Base-by-base conservation (phyloP, 92 coral and sea anemone species). In the Phymanthus crucifer region DNA sequence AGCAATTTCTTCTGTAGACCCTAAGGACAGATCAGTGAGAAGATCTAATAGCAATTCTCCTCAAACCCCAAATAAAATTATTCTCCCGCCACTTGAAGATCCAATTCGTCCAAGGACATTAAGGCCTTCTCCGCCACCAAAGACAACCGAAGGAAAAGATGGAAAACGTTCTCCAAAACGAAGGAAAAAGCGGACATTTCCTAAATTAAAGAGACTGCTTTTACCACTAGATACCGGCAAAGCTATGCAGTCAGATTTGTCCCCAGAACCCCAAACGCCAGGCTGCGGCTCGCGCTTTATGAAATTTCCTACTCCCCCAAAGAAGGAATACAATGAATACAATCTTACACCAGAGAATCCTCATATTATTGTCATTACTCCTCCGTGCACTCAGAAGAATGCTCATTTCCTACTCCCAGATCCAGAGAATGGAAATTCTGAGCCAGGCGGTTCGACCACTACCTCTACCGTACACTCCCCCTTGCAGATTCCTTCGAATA, bases 31-130 rank as follows among this genome's bases (percentile, higher is more conserved):
- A 38, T 26, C 24, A 2, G 8, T 57, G 29, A 72, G 27, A 16
- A 26, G 29, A 47, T 26, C 61, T 67, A 74, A 54, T 57, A 34
- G 48, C 33, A n/a, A 27, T 10, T 19, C 48, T 26, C 32, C 27
- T 56, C 64, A 34, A 21, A 29, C 23, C 40, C 48, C 73, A 19
- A 64, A 77, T 32, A 61, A 77, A 24, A 77, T 64, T 18, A 77
- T 37, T 40, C 72, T 77, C 2, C 73, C 72, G 14, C 81, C 72
- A 38, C n/a, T 77, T 37, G 72, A 77, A 12, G 72, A 70, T 21
- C 24, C 16, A 18, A 37, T 2, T 9, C 11, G 17, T 24, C 18
- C 71, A 77, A 35, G 23, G 11, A 35, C 19, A 12, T 77, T 54
- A 57, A 37, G 72, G 24, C 61, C 72, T 61, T 77, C 72, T 9